A percentile compares a stretch with the other conserved stretches of the same genome.
These are phyloP conservation scores for Amphiura filiformis DNA, from an alignment of 35 echinoderm and acorn worm species.

Conservation along the genomic window DNA sequence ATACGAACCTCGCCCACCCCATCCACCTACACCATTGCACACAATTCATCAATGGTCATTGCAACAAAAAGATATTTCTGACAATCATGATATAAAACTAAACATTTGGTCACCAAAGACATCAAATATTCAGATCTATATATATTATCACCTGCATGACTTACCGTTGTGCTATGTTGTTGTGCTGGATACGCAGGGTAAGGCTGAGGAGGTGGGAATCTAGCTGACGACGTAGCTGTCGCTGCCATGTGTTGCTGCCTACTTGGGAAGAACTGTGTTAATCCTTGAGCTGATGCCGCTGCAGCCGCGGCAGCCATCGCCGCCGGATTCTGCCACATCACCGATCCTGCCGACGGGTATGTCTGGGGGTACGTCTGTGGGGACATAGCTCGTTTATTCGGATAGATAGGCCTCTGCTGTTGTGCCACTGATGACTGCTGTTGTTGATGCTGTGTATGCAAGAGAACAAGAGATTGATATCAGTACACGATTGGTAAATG, in stretches of 20 bases:
- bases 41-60: too few species aligned
- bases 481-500: background rate
- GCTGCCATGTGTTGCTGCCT: background rate
- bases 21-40: too few species aligned
- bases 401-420: constrained; percentile 4
- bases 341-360: background rate
- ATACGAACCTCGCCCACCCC: too few species aligned
- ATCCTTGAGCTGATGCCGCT: background rate
- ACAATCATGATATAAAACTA: too few species aligned
- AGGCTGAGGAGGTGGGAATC: background rate
- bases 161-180: background rate
- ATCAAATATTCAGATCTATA: too few species aligned
- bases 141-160: too few species aligned
- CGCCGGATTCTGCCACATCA: background rate
- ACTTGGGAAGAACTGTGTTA: constrained; percentile 6
- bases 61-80: too few species aligned
- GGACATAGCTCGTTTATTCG: background rate
- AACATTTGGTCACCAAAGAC: too few species aligned
- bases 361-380: background rate
- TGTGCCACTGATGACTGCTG: background rate
- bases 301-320: background rate
- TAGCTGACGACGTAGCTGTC: background rate
- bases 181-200: background rate
- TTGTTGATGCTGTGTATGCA: background rate
- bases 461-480: background rate